Percentiles rank a stretch among this genome's conserved stretches.
Conservation (phyloP, 2,113 vertebrate species). For the Salvelinus alpinus region DNA sequence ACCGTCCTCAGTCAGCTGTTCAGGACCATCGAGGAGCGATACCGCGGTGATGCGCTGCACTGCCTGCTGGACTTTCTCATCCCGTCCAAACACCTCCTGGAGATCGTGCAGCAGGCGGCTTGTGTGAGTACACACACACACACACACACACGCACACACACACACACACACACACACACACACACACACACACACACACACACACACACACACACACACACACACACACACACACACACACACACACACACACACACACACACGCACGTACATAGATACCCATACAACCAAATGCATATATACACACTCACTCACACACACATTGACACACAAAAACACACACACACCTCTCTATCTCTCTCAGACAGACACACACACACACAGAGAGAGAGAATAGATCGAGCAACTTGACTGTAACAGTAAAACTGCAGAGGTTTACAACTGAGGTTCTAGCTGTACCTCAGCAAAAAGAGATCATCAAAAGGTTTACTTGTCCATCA, state of each 20-base stretch:
- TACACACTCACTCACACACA: not conserved
- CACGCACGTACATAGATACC: too few relatives aligned
- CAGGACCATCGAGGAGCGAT: constrained; percentile 86
- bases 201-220: not conserved
- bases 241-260: constrained; percentile 3
- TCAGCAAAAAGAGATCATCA: not conserved
- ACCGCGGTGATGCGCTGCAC: constrained; percentile 85
- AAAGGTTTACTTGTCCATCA: not conserved
- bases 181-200: not conserved
- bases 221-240: too few relatives aligned
- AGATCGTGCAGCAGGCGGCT: constrained; percentile 87
- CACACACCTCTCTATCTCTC: too few relatives aligned
- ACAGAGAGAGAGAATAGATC: too few relatives aligned
- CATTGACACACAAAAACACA: too few relatives aligned
- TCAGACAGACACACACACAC: not conserved
- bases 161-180: too few relatives aligned
- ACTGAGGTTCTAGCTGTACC: not conserved
- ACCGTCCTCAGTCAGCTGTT: constrained; percentile 91
- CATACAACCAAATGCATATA: not conserved
- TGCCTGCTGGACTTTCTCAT: constrained; percentile 92
- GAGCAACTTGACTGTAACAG: not conserved
- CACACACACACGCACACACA: not conserved
- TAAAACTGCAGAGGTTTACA: not conserved
- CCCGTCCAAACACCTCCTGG: constrained; percentile 89
- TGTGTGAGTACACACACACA: constrained; percentile 81